Conservation (phyloP, 2,888 invertebrate species). For the Himalopsyche japonica region DNA sequence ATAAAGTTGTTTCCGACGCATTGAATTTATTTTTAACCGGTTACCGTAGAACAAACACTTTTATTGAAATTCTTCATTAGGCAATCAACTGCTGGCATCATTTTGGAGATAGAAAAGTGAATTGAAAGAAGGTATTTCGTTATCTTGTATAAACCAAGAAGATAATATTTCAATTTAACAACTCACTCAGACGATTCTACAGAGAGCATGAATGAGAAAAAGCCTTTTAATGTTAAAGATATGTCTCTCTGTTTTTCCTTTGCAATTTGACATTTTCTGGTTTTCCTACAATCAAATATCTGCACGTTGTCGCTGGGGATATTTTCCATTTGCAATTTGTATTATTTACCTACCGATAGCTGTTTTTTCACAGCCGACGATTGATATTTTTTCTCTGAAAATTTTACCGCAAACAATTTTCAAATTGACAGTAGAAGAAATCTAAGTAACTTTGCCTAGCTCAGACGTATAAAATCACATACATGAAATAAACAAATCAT, state of each 20-base stretch:
- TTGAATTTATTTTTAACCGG: too few relatives aligned
- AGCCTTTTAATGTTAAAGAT: not conserved
- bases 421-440: not conserved
- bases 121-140: too few relatives aligned
- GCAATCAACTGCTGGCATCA: too few relatives aligned
- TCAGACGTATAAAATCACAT: not conserved
- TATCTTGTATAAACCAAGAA: too few relatives aligned
- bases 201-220: too few relatives aligned
- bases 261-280: not conserved
- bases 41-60: too few relatives aligned
- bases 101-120: too few relatives aligned
- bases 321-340: not conserved
- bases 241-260: not conserved
- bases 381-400: not conserved
- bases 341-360: not conserved
- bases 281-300: not conserved
- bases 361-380: not conserved
- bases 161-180: too few relatives aligned
- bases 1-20: too few relatives aligned
- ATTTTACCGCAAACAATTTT: not conserved
- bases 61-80: too few relatives aligned
- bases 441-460: not conserved
- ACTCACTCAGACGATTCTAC: too few relatives aligned
- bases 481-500: not conserved
- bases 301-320: not conserved